Conservation (phyloP, 2,113 vertebrate genomes). For the Oreocharis arfaki region DNA sequence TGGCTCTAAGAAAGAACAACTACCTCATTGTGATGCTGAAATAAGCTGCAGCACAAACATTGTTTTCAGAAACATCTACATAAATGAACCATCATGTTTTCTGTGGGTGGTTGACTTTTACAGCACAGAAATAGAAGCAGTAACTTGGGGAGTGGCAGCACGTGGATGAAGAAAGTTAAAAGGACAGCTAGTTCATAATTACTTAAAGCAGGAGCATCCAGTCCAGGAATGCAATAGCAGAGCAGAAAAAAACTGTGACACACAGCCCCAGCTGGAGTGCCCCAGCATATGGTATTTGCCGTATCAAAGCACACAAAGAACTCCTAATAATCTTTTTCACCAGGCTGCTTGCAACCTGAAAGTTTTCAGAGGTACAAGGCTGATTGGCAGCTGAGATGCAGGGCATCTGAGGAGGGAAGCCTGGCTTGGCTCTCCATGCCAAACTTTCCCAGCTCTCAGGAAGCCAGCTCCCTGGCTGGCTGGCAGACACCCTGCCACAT, state of each 20-base stretch:
- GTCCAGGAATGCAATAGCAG: not conserved
- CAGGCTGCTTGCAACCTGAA: not conserved
- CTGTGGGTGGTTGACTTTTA: not conserved
- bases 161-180: not conserved
- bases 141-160: not conserved
- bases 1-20: not conserved
- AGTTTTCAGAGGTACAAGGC: not conserved
- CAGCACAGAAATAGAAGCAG: not conserved
- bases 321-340: not conserved
- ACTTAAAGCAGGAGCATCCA: not conserved
- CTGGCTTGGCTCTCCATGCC: not conserved
- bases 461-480: not conserved
- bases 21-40: not conserved
- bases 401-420: not conserved
- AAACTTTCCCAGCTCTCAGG: not conserved
- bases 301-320: not conserved
- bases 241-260: not conserved
- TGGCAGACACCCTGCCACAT: not conserved
- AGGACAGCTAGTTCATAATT: not conserved
- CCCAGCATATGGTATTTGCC: not conserved
- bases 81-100: not conserved
- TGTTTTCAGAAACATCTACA: not conserved
- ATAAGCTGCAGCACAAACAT: not conserved
- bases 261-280: too few species aligned
- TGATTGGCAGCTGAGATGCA: not conserved